Evolutionary conservation across 2,888 invertebrate genomes (phyloP), one percentile per base, ranked within the genome.

Genomic region (Nomada flava): DNA sequence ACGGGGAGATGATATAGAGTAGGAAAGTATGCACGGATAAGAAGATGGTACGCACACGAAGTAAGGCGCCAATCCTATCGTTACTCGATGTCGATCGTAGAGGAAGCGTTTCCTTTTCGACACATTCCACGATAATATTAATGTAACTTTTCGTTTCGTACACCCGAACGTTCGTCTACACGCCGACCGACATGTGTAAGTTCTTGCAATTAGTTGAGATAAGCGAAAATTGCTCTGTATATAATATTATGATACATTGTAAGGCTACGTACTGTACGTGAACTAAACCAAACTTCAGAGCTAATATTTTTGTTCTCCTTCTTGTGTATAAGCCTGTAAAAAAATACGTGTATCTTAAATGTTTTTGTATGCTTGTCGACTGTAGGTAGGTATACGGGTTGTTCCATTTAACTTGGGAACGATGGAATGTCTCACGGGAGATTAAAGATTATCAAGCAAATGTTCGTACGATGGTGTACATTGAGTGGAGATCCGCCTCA

Each of bases 51-150:
- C 83, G 86, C 90, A 83, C 87, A 85, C 52, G 60, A 82, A 77
- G 44, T 62, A 53, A 55, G 65, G 70, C 71, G 52, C 81, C 65
- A 76, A 74, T 71, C 84, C 80, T 69, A 71, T 75, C 67, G 71
- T 81, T 70, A 65, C 76, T 82, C 80, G 78, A 70, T 77, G 75
- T 78, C 82, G 71, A 70, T 83, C 67, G 65, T 53, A 73, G 76
- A 82, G 74, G 72, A 82, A 80, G 72, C 80, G 75, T 85, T 85
- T 86, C 84, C 87, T 83, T 79, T 65, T 71, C 74, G 83, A 79
- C 82, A 83, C 87, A 85, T 89, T 89, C 87, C 87, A 88, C 79
- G 67, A 62, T 76, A 78, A 79, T 73, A 72, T 53, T 76, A 84
- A 36, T 29, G 4, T 29, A 29, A 29, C 29, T 29, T 29, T 29